phyloP scores from a whole-genome alignment of 2,797 vertebrate genomes.

The Coluber constrictor region DNA sequence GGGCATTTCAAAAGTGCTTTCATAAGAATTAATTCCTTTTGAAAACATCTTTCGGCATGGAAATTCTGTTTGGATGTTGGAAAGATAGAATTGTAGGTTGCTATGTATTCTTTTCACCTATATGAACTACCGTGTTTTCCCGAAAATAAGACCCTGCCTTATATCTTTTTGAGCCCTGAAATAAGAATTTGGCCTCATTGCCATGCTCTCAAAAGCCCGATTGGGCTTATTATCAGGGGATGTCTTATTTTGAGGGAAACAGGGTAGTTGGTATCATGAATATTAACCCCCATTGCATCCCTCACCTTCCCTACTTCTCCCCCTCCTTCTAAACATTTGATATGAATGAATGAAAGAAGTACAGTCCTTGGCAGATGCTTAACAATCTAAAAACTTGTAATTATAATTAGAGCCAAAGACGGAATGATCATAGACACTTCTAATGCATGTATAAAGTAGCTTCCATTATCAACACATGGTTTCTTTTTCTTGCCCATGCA shows the following conservation, averaged over 20 bases:
- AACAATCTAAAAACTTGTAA: conserved; percentile 24
- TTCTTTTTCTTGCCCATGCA: not conserved
- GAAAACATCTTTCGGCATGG: conserved; percentile 23
- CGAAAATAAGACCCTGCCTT: too few species aligned
- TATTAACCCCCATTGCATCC: not conserved
- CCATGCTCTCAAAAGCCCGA: too few species aligned
- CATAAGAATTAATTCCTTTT: conserved; percentile 25
- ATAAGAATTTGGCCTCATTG: too few species aligned
- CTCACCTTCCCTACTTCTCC: not conserved
- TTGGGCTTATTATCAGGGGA: too few species aligned
- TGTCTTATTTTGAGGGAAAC: too few species aligned
- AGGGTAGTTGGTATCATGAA: not conserved
- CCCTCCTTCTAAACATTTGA: not conserved
- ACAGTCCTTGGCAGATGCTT: conserved; percentile 13
- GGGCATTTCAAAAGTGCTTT: not conserved
- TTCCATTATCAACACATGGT: not conserved
- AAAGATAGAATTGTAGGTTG: not conserved
- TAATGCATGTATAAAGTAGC: not conserved
- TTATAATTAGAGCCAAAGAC: conserved; percentile 11
- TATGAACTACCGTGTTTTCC: not conserved
- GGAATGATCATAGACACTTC: not conserved
- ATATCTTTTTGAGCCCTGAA: too few species aligned
- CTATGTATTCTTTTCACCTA: fast-evolving
- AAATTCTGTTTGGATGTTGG: conserved; percentile 14
- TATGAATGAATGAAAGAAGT: not conserved